Percentiles rank a stretch among this genome's conserved stretches.
Evolutionary conservation across 2,888 invertebrate genomes (phyloP).

Genomic region (Argyresthia goedartella): DNA sequence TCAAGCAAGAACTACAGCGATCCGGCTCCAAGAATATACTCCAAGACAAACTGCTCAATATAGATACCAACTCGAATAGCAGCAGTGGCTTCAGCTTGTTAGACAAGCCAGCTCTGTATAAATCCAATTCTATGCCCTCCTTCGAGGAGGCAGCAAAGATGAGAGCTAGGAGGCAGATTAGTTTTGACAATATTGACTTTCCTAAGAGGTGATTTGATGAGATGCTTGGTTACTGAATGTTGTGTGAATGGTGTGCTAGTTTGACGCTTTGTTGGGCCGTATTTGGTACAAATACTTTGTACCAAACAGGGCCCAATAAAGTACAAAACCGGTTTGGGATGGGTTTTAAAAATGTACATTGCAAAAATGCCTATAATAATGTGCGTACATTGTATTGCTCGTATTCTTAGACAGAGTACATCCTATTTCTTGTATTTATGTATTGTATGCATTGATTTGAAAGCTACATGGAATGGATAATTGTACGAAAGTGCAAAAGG

Average conservation of each 20-base stretch:
- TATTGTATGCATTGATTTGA: no score
- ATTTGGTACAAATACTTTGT: not conserved
- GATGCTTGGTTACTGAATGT: not conserved
- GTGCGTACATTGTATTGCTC: no score
- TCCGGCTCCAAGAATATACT: constrained; percentile 50
- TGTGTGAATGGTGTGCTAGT: not conserved
- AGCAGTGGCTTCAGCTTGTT: constrained; percentile 40
- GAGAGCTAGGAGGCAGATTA: constrained; percentile 71
- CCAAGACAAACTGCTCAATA: constrained; percentile 60
- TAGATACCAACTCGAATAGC: constrained; percentile 39
- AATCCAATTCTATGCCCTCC: constrained; percentile 56
- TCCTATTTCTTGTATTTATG: not conserved
- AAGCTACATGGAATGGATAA: no score
- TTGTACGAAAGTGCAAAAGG: no score
- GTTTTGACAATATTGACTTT: constrained; percentile 68
- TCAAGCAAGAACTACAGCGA: constrained; percentile 40
- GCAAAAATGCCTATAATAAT: no score
- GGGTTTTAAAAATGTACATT: not conserved
- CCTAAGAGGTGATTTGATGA: constrained; percentile 48
- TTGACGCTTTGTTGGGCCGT: not conserved
- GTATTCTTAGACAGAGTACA: not conserved
- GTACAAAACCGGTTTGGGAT: no score
- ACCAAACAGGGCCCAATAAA: no score
- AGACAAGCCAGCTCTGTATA: constrained; percentile 42
- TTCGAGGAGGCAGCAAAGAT: constrained; percentile 60